A percentile compares a stretch with the other conserved stretches of the same genome.
phyloP scores from a whole-genome alignment of 2,113 vertebrate genomes.

The Carassius gibelio region DNA sequence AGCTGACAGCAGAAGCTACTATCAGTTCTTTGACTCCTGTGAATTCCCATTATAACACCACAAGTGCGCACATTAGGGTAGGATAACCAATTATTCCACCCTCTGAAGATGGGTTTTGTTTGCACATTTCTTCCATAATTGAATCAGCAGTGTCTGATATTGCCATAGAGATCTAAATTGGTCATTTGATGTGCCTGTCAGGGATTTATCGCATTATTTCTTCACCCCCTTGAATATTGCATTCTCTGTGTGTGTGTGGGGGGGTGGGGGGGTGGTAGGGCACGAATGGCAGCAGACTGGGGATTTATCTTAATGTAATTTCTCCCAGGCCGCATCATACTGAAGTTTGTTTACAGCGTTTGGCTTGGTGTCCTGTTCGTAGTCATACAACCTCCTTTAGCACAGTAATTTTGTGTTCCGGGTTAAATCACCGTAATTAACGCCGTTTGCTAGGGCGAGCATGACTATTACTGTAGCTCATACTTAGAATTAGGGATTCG shows the following conservation, averaged over 20 bases:
- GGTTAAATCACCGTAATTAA: neutral
- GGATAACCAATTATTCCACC: conserved; percentile 60
- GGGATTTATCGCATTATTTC: conserved; percentile 32
- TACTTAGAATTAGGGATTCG: conserved; percentile 6
- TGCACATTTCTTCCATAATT: conserved; percentile 56
- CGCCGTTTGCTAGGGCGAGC: neutral
- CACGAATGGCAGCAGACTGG: neutral
- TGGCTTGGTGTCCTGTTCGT: neutral
- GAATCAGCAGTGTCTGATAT: conserved; percentile 46
- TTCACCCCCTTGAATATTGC: conserved; percentile 34
- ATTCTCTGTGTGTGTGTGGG: neutral
- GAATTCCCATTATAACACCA: conserved; percentile 66
- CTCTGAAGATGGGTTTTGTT: conserved; percentile 59
- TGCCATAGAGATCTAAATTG: conserved; percentile 29
- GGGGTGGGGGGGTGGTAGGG: neutral
- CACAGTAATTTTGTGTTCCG: neutral
- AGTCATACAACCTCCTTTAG: neutral
- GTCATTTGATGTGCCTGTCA: conserved; percentile 29
- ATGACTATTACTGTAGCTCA: neutral
- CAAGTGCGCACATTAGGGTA: conserved; percentile 66
- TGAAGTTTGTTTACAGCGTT: neutral
- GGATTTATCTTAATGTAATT: neutral
- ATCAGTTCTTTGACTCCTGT: conserved; percentile 42
- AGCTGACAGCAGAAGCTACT: conserved; percentile 29
- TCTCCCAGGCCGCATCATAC: neutral